Conservation (phyloP, 2,113 vertebrate genomes). For the Oxyura jamaicensis region DNA sequence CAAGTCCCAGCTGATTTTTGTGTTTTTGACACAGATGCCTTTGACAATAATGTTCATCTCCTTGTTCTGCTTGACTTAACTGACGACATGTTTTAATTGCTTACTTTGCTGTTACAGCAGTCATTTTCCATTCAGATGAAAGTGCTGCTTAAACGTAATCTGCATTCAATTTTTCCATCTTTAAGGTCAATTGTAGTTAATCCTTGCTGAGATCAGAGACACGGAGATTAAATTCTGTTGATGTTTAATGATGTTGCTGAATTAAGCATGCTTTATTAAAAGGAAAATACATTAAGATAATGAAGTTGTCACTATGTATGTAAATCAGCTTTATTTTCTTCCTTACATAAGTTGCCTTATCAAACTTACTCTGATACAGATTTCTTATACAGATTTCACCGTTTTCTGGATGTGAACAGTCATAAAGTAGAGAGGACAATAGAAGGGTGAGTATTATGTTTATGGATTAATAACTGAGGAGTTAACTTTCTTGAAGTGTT, state of each 20-base stretch:
- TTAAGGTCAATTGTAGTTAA: not conserved
- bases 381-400: conserved; percentile 87
- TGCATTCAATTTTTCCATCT: not conserved
- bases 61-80: not conserved
- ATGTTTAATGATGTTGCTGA: not conserved
- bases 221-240: not conserved
- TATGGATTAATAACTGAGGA: not conserved
- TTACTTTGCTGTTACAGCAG: not conserved
- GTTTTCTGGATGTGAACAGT: conserved; percentile 90
- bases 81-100: not conserved
- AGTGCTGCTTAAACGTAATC: not conserved
- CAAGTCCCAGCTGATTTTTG: not conserved
- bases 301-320: not conserved
- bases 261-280: not conserved
- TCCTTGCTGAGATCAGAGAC: not conserved
- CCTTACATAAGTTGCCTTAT: not conserved
- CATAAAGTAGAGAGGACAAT: conserved; percentile 90
- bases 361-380: not conserved
- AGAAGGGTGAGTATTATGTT: conserved; percentile 83
- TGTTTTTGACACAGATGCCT: not conserved
- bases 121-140: not conserved
- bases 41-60: not conserved
- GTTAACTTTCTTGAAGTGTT: not conserved
- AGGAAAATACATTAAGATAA: not conserved
- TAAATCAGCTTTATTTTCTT: not conserved